phyloP scores from a whole-genome alignment of 92 coral and sea anemone genomes.

The Zoanthus solanderi region DNA sequence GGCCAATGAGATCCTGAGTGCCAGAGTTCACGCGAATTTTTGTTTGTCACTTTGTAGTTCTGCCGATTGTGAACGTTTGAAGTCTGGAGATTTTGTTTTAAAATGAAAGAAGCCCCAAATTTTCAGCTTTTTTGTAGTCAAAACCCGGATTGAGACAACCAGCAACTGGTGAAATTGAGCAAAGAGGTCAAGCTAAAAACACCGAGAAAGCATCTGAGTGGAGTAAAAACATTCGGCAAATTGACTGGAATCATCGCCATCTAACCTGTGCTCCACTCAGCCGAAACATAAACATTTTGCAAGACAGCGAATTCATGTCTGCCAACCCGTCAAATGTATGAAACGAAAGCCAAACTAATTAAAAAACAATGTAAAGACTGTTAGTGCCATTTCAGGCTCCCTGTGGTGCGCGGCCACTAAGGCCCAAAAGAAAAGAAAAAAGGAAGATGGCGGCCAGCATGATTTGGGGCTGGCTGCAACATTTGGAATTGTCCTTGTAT shows the following conservation, averaged over 20 bases:
- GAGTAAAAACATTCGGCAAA: conserved; percentile 20
- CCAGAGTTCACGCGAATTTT: not conserved
- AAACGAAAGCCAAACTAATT: too few species aligned
- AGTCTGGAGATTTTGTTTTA: conserved; percentile 27
- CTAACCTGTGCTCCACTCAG: not conserved
- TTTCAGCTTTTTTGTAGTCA: conserved; percentile 38
- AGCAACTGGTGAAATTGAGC: conserved; percentile 49
- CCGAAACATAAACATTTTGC: not conserved
- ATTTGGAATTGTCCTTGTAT: too few species aligned
- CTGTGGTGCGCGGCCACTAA: too few species aligned
- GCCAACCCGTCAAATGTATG: too few species aligned
- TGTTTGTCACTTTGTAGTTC: not conserved
- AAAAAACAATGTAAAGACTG: too few species aligned
- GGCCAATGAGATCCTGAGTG: conserved; percentile 4
- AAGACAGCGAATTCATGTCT: not conserved
- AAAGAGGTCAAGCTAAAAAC: conserved; percentile 37
- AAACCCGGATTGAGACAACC: conserved; percentile 7
- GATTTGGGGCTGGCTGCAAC: too few species aligned
- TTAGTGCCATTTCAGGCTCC: too few species aligned
- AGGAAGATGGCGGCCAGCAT: too few species aligned
- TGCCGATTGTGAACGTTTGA: conserved; percentile 12
- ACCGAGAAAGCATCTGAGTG: conserved; percentile 35
- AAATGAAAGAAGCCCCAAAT: conserved; percentile 40
- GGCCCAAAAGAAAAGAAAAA: too few species aligned
- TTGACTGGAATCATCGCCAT: conserved; percentile 12